Conservation (phyloP, 2,113 vertebrate species). For the Arvicanthis niloticus region DNA sequence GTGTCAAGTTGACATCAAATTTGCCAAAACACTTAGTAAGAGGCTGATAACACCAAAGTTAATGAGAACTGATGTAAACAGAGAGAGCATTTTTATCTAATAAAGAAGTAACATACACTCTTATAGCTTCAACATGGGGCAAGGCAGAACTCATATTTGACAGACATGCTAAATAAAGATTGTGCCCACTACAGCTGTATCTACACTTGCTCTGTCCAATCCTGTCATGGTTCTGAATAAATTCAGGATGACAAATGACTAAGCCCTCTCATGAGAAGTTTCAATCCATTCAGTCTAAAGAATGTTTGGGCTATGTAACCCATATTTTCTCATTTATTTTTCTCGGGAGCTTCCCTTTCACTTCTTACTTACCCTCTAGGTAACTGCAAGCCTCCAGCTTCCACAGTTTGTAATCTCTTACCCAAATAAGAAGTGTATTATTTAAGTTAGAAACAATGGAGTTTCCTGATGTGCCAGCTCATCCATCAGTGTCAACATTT, state of each 20-base stretch:
- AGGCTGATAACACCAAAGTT: background rate
- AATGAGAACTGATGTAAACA: background rate
- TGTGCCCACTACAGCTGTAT: too few species aligned
- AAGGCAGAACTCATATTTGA: background rate
- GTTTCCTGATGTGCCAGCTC: conserved; percentile 38
- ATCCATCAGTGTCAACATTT: conserved; percentile 38
- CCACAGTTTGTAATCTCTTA: conserved; percentile 49
- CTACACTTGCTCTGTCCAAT: background rate
- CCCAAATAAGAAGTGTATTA: conserved; percentile 61
- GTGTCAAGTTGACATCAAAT: background rate
- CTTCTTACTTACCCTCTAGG: conserved; percentile 50
- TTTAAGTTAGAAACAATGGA: conserved; percentile 46
- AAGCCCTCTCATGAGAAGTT: background rate
- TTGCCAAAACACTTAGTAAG: background rate
- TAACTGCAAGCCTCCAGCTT: background rate
- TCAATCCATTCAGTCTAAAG: background rate
- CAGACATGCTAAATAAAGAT: background rate
- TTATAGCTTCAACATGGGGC: background rate
- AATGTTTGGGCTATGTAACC: fast-evolving
- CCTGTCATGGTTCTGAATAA: background rate
- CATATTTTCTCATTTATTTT: conserved; percentile 1
- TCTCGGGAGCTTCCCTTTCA: conserved; percentile 19
- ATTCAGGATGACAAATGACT: background rate
- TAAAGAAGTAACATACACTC: background rate
- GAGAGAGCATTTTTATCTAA: background rate